Evolutionary conservation across 1,140 invertebrate species (phyloP), one percentile per base, ranked within the genome.

Genomic region (Drosophila nebulosa): DNA sequence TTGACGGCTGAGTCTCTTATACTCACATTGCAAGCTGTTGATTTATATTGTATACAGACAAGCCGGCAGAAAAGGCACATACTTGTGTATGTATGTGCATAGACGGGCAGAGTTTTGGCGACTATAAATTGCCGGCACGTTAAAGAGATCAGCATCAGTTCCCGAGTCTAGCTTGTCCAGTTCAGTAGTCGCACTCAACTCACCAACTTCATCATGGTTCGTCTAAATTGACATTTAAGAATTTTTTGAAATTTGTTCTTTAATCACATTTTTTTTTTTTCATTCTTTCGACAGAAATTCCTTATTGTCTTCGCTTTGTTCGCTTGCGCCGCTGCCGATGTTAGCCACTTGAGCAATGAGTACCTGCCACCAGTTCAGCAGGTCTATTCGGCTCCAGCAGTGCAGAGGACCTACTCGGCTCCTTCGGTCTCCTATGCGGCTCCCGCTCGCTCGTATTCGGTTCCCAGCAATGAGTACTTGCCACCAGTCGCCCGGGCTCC

Each of bases 111-210:
- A 72, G 66, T 64, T 68, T 77, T 63, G 69, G 63, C 32, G 60
- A 74, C 85, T 90, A 90, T 90, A 90, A 90, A 90, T 90, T 84
- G 79, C 58, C 68, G 74, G 80, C 70, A 64, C 58, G 74, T 69
- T 80, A 59, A 60, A 79, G 72, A 81, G 89, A 89, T 74, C 85
- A 90, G 76, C 81, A 90, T 90, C 89, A 90, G 89, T 90, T 90
- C 77, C 81, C 84, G 73, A 70, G 78, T 77, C 84, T 67, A 78
- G 78, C 90, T 90, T 77, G 78, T 84, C 73, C 74, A 89, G 85
- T 65, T 71, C 69, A 89, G 84, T 77, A 67, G 76, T 70, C 67
- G 55, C 12, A 7, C 12, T 27, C 35, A 60, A 46, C 39, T 51
- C 24, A 16, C 35, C 35, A 60, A 46, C 39, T 51, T 30, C 57